Conservation (phyloP, 2,113 vertebrate genomes). For the Tangachromis dhanisi region DNA sequence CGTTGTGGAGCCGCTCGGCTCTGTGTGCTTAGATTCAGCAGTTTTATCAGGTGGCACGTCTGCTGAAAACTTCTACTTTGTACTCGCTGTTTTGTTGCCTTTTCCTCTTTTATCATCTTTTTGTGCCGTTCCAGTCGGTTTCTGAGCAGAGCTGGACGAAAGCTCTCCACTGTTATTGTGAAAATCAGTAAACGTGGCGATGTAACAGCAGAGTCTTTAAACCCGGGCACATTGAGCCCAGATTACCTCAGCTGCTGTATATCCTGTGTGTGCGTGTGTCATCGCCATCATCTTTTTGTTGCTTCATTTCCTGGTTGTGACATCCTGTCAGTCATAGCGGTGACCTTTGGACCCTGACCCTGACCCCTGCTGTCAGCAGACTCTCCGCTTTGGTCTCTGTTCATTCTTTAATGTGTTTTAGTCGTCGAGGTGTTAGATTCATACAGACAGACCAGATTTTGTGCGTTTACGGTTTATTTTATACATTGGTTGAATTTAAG, state of each 20-base stretch:
- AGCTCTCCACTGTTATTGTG: background rate
- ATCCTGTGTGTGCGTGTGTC: background rate
- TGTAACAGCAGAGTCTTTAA: background rate
- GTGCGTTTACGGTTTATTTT: background rate
- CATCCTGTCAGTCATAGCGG: constrained; percentile 4
- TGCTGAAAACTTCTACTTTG: background rate
- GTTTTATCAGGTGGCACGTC: background rate
- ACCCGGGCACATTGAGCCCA: background rate
- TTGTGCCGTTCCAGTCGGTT: background rate
- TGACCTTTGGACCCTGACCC: background rate
- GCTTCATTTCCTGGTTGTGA: constrained; percentile 28
- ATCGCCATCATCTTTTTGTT: constrained; percentile 12
- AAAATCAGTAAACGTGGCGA: background rate
- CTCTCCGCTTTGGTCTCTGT: background rate
- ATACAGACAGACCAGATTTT: background rate
- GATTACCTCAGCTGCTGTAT: background rate
- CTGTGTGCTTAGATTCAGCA: background rate
- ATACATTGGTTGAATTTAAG: background rate
- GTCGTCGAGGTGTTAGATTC: background rate
- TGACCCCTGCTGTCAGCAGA: background rate
- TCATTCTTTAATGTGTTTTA: background rate
- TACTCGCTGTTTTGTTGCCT: background rate
- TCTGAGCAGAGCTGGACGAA: background rate
- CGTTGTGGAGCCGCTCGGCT: accelerated
- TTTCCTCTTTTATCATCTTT: background rate